Evolutionary conservation across 2,113 vertebrate genomes (phyloP), one percentile per base, ranked within the genome.

Genomic region (Lampris megalopsis): DNA sequence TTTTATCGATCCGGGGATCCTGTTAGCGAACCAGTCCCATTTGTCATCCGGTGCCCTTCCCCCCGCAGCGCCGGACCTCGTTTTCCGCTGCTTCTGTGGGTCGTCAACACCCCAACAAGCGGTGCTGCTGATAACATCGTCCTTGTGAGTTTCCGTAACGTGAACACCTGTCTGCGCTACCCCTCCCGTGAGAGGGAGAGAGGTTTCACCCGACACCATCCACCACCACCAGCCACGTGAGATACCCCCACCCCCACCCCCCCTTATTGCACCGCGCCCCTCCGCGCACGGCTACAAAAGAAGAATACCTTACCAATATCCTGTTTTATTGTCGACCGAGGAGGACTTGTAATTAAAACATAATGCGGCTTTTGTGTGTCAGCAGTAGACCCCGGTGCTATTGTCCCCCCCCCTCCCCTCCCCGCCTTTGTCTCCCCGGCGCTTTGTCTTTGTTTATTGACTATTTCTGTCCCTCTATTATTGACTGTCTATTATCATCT

Each of bases 301-400:
- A 81, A 48, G 63, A 81, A 62, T 73, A 75, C 71, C 78, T 64
- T 66, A 5, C 50, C 79, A 91, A 88, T 85, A 85, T 91, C 90
- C 82, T 75, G 82, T 64, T 86, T 24, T 65, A 89, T 91, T 92
- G 90, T 93, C 69, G 88, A 75, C 75, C 64, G 53, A 84, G 76
- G 84, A 56, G 40, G 6, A 64, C 38, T 78, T 82, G 84, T 89
- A 91, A 91, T 89, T 92, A 89, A 89, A 84, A 49, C 71, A 73
- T 1, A 61, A 77, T n/a, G 1, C 40, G 35, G 67, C 80, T 77
- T 88, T 48, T 58, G 42, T 91, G 89, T 90, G 83, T 81, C 72
- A 77, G 37, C 2, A 10, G 89, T 78, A 89, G 86, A 86, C 84
- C 79, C 24, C 4, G 2, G 41, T 3, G 58, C 73, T 36, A 66